These are phyloP conservation scores for Mystacornis crossleyi DNA, from an alignment of 2,113 vertebrate genomes.

Conservation along the genomic window DNA sequence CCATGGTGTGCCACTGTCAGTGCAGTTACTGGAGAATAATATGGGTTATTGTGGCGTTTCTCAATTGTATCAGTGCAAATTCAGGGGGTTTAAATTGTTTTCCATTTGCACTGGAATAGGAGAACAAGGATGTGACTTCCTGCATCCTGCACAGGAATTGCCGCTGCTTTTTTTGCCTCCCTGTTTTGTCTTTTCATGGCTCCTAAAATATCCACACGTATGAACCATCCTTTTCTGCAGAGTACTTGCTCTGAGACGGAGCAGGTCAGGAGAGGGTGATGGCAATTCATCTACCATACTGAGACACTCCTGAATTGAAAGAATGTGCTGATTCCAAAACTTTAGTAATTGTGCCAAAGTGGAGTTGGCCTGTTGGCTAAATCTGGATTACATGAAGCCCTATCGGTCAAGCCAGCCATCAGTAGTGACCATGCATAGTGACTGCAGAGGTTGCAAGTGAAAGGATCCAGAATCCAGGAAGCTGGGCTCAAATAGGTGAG, in stretches of 20 bases:
- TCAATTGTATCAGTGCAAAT: neutral
- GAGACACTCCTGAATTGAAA: neutral
- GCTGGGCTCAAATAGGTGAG: neutral
- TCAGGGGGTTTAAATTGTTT: neutral
- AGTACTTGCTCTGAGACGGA: neutral
- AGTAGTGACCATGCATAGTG: neutral
- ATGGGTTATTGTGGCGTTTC: neutral
- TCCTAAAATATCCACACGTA: accelerated
- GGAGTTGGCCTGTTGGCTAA: neutral
- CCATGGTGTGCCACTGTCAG: neutral
- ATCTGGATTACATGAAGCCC: neutral
- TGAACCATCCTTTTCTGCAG: neutral
- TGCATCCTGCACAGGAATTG: neutral
- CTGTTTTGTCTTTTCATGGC: neutral
- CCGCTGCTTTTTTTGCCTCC: neutral
- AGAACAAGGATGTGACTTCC: neutral
- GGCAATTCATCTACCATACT: accelerated
- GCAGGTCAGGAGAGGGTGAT: neutral
- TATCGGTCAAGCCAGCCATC: neutral
- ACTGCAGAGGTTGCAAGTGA: neutral
- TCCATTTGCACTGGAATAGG: neutral
- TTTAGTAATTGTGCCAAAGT: neutral
- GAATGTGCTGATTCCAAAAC: neutral
- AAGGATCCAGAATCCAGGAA: neutral
- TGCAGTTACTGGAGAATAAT: neutral